Evolutionary conservation across 2,888 invertebrate genomes (phyloP).

Genomic region (Drosophila prostipennis): DNA sequence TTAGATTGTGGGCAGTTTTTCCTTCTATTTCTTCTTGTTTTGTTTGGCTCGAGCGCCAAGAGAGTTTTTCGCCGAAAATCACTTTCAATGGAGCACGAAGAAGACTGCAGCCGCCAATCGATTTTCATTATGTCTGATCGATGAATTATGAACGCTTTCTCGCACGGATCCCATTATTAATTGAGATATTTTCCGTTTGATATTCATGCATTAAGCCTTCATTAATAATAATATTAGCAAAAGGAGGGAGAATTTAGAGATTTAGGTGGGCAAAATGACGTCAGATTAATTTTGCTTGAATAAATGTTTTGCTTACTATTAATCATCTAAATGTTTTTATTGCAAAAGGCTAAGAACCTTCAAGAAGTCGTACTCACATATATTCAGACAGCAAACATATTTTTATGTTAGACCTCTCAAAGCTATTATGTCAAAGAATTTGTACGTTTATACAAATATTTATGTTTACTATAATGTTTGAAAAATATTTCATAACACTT

Average conservation of each 20-base stretch:
- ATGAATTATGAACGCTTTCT: conserved; percentile 60
- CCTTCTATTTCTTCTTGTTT: conserved; percentile 20
- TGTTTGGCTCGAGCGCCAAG: conserved; percentile 54
- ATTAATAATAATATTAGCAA: conserved; percentile 20
- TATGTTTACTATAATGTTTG: neutral
- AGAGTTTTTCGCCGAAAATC: conserved; percentile 57
- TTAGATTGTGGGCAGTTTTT: conserved; percentile 37
- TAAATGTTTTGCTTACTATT: conserved; percentile 1
- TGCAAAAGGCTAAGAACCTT: conserved; percentile 1
- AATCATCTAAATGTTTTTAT: neutral
- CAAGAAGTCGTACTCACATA: neutral
- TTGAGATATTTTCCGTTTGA: conserved; percentile 19
- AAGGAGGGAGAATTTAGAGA: neutral
- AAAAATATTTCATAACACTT: conserved; percentile 12
- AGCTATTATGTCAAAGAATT: neutral
- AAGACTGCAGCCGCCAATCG: conserved; percentile 42
- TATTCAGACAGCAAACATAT: neutral
- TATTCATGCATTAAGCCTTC: conserved; percentile 8
- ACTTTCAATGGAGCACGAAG: conserved; percentile 59
- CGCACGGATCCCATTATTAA: conserved; percentile 18
- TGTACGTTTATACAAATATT: neutral
- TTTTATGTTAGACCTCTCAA: neutral
- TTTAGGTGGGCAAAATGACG: neutral
- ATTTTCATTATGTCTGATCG: conserved; percentile 68
- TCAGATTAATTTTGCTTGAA: neutral